A percentile compares a stretch with the other conserved stretches of the same genome.
Conservation (phyloP, 2,113 vertebrate genomes). For the Microcebus murinus region DNA sequence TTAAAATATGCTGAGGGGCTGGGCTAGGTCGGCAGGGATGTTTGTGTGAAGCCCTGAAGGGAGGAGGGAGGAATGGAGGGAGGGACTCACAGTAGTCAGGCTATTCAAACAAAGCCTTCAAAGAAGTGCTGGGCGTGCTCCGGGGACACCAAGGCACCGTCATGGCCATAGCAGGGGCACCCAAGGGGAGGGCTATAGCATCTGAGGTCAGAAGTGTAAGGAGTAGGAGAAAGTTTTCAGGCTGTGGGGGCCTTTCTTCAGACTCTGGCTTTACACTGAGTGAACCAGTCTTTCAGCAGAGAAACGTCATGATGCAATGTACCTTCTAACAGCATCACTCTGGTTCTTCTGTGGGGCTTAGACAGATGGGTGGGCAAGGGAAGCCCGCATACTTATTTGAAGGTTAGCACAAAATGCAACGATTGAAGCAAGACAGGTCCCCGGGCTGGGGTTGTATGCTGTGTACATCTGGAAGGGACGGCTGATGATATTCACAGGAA, state of each 20-base stretch:
- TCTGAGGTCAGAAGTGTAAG: not conserved
- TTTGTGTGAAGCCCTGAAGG: no score
- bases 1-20: no score
- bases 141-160: not conserved
- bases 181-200: no score
- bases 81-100: not conserved
- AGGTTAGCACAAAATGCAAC: not conserved
- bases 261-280: not conserved
- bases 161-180: no score
- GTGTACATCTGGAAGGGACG: not conserved
- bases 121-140: not conserved
- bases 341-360: not conserved
- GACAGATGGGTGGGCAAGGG: not conserved
- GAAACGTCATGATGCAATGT: no score
- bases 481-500: not conserved
- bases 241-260: not conserved
- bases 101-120: no score
- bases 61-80: no score
- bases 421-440: not conserved
- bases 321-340: not conserved
- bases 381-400: not conserved
- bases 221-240: no score
- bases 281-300: no score
- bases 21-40: not conserved
- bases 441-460: fast-evolving